Evolutionary conservation across 2,113 vertebrate species (phyloP).

Genomic region (Seriola rivoliana): DNA sequence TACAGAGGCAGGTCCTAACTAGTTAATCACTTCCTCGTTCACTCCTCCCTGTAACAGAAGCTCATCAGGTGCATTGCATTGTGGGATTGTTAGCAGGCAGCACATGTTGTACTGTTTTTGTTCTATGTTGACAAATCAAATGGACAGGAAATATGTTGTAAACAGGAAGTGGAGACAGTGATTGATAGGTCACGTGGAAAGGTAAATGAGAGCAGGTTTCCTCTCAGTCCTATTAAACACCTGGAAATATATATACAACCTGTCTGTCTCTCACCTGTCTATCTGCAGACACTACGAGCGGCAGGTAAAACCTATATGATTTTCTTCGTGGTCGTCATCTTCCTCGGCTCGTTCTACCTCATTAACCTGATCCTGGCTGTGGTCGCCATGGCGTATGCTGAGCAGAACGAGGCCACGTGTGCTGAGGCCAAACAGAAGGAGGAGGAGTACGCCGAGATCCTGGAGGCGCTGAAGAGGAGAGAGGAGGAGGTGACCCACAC

Average conservation of each 20-base stretch:
- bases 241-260: too few species aligned
- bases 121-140: too few species aligned
- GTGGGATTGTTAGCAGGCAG: too few species aligned
- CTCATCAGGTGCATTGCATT: too few species aligned
- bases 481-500: conserved; percentile 83
- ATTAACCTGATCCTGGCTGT: conserved; percentile 97
- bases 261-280: background rate
- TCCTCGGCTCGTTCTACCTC: conserved; percentile 97
- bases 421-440: conserved; percentile 92
- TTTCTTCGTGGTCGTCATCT: conserved; percentile 95
- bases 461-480: conserved; percentile 90
- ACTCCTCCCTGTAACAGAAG: too few species aligned
- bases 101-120: too few species aligned
- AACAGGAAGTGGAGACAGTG: too few species aligned
- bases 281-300: conserved; percentile 89
- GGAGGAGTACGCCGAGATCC: conserved; percentile 90
- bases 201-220: too few species aligned
- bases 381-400: conserved; percentile 95
- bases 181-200: too few species aligned
- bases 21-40: too few species aligned
- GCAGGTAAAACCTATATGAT: conserved; percentile 98
- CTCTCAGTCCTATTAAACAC: too few species aligned
- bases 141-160: too few species aligned
- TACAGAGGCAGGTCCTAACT: background rate
- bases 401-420: conserved; percentile 91